Evolutionary conservation across 1,140 invertebrate species (phyloP).

Genomic region (Manduca sexta): DNA sequence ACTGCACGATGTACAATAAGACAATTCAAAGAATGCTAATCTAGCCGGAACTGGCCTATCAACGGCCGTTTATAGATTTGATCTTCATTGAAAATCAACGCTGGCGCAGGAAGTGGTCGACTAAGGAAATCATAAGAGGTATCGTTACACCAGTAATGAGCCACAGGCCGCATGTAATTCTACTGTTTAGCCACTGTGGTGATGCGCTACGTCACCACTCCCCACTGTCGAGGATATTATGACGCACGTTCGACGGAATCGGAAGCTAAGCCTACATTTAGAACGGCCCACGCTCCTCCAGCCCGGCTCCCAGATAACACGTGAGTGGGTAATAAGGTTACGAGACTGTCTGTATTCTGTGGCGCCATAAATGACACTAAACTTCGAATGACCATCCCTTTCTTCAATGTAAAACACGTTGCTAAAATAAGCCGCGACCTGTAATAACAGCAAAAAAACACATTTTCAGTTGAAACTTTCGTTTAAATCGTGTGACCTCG

Average conservation of each 20-base stretch:
- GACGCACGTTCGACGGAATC: constrained; percentile 34
- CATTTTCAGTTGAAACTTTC: no score
- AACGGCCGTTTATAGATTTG: no score
- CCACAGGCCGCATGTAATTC: background rate
- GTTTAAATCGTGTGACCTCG: background rate
- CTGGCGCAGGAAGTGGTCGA: no score
- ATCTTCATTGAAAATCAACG: no score
- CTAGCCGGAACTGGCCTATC: no score
- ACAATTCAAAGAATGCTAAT: no score
- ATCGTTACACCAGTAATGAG: no score
- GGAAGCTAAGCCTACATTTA: constrained; percentile 35
- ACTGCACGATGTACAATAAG: no score
- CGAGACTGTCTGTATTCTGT: constrained; percentile 24
- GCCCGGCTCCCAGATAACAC: constrained; percentile 14
- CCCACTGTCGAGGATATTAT: constrained; percentile 10
- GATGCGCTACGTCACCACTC: background rate
- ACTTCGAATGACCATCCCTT: constrained; percentile 3
- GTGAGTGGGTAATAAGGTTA: constrained; percentile 36
- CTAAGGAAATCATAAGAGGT: no score
- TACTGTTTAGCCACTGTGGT: background rate
- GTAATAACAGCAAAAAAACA: background rate
- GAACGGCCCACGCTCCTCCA: constrained; percentile 26
- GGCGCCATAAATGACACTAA: background rate
- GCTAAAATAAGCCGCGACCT: no score
- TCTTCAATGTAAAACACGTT: background rate